These are phyloP conservation scores for Drosophila lowei DNA, from an alignment of 1,140 invertebrate species.

Conservation along the genomic window DNA sequence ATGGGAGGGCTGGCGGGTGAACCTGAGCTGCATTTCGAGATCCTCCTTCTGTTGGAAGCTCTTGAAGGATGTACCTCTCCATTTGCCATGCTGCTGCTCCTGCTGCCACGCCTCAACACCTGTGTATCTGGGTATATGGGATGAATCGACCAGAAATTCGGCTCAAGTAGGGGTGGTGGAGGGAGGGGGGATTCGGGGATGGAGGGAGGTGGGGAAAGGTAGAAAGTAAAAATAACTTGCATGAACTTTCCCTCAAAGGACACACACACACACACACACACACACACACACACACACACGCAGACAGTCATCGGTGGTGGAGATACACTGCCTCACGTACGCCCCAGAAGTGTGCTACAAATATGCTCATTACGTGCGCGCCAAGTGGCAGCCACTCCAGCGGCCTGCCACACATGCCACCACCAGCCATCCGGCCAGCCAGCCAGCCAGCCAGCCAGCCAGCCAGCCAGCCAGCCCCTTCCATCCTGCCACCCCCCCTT, in stretches of 20 bases:
- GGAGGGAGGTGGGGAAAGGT: not conserved
- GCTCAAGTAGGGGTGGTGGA: constrained; percentile 2
- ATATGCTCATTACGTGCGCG: constrained; percentile 76
- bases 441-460: too few relatives aligned
- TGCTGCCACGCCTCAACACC: constrained; percentile 56
- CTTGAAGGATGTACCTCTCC: not conserved
- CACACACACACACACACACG: constrained; percentile 34
- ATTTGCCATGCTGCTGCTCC: constrained; percentile 1
- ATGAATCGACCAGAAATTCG: constrained; percentile 29
- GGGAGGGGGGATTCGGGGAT: too few relatives aligned
- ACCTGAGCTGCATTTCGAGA: too few relatives aligned
- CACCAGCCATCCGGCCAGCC: not conserved
- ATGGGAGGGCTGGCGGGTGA: too few relatives aligned
- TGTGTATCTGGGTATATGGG: constrained; percentile 25
- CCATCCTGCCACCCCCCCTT: not conserved
- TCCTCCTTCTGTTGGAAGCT: not conserved
- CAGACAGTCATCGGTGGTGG: constrained; percentile 13
- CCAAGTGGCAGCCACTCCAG: constrained; percentile 48
- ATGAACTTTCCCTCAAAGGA: constrained; percentile 76
- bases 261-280: constrained; percentile 29
- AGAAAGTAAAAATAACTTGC: constrained; percentile 66
- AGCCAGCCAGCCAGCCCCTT: not conserved
- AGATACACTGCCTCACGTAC: constrained; percentile 52
- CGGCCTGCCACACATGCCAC: not conserved
- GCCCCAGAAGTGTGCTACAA: constrained; percentile 72